Evolutionary conservation across 2,888 invertebrate genomes (phyloP).

Genomic region (Dolomedes plantarius): DNA sequence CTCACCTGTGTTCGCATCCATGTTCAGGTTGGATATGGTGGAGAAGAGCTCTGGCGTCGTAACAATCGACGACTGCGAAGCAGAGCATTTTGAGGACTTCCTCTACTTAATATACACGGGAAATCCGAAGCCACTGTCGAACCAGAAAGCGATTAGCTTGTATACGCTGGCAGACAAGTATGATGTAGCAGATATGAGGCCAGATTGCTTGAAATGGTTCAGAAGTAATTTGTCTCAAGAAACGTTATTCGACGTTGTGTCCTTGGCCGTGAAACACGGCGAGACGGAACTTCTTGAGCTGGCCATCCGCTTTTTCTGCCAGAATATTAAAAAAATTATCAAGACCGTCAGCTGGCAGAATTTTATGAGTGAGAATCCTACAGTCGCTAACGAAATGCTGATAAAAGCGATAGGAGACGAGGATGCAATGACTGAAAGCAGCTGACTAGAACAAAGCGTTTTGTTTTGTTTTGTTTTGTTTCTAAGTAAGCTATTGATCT

Average conservation of each 20-base stretch:
- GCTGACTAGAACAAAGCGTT: no score
- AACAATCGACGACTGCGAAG: constrained; percentile 4
- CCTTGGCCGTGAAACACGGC: constrained; percentile 1
- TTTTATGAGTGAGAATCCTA: no score
- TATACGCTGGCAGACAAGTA: constrained; percentile 16
- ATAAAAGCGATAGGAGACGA: no score
- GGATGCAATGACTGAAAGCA: no score
- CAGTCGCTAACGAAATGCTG: no score
- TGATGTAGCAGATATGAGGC: constrained; percentile 12
- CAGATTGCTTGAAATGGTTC: constrained; percentile 9
- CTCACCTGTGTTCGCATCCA: not conserved
- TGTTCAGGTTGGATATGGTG: not conserved
- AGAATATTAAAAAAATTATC: no score
- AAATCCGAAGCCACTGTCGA: not conserved
- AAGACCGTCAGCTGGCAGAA: no score
- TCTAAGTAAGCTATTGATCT: no score
- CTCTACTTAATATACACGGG: constrained; percentile 30
- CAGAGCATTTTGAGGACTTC: not conserved
- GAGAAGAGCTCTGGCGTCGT: not conserved
- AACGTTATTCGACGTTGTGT: constrained; percentile 2
- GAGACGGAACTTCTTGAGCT: not conserved
- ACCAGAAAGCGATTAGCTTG: not conserved
- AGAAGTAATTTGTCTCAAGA: not conserved
- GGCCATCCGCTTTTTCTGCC: not conserved
- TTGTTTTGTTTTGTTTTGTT: no score